Percentiles rank a stretch among this genome's conserved stretches.
Conservation (phyloP, 2,113 vertebrate genomes). For the Coptodon rendalli region DNA sequence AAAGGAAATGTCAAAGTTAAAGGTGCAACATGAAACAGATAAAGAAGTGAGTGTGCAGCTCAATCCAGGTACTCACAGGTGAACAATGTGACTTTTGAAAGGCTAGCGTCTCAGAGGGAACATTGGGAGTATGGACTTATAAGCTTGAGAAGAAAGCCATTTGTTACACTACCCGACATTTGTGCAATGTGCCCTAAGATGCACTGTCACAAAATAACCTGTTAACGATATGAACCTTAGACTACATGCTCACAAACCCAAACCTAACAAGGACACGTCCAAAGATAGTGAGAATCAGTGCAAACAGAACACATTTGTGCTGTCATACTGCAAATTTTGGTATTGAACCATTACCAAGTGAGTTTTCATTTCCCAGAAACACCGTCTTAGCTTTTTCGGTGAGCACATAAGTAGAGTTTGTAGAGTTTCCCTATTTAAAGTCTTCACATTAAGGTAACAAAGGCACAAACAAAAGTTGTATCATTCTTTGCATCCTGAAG, state of each 20-base stretch:
- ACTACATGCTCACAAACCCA: background rate
- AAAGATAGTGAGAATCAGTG: background rate
- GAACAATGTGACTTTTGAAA: background rate
- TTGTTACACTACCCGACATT: background rate
- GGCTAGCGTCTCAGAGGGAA: background rate
- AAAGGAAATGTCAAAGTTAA: background rate
- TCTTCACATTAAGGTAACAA: background rate
- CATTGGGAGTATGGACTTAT: background rate
- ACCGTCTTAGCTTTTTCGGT: background rate
- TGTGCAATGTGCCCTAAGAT: background rate
- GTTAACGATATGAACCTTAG: background rate
- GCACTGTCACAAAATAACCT: background rate
- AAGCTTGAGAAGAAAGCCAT: background rate
- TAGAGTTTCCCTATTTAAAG: background rate
- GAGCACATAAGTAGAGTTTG: background rate
- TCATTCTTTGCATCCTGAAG: background rate
- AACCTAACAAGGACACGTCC: background rate
- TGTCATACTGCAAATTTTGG: background rate
- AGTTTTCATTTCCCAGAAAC: background rate
- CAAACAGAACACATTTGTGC: background rate
- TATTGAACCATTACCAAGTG: background rate
- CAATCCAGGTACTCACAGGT: background rate
- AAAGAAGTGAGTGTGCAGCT: background rate
- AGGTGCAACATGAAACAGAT: background rate
- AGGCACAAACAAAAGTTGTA: background rate